Evolutionary conservation across 2,797 vertebrate genomes (phyloP).

Genomic region (Enteromius viviparus): DNA sequence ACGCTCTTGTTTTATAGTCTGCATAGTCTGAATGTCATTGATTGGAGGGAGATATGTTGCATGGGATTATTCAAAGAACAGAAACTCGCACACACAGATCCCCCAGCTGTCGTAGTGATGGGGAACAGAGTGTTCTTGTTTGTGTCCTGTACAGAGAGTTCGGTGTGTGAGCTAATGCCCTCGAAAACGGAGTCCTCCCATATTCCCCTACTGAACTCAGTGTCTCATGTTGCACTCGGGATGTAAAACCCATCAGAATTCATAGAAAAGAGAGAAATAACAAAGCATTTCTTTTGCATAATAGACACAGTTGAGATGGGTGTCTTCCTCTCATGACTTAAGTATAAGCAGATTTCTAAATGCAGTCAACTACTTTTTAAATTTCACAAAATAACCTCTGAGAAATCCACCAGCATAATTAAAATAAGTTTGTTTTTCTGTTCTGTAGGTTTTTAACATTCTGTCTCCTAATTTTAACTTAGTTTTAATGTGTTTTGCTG

Average conservation of each 20-base stretch:
- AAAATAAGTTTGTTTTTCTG: background rate
- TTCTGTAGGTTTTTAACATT: background rate
- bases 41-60: slow-evolving; percentile 42
- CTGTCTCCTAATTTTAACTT: background rate
- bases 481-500: background rate
- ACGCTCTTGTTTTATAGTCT: slow-evolving; percentile 17
- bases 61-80: slow-evolving; percentile 41
- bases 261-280: background rate
- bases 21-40: slow-evolving; percentile 32
- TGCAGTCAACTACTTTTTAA: background rate
- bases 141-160: slow-evolving; percentile 46
- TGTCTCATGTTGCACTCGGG: slow-evolving; percentile 29
- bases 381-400: background rate
- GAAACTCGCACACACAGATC: slow-evolving; percentile 34
- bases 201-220: slow-evolving; percentile 29
- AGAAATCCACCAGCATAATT: background rate
- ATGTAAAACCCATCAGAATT: slow-evolving; percentile 26
- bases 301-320: background rate
- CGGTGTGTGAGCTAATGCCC: slow-evolving; percentile 55
- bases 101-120: slow-evolving; percentile 55
- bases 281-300: background rate
- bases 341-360: background rate
- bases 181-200: slow-evolving; percentile 38
- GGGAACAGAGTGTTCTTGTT: slow-evolving; percentile 61
- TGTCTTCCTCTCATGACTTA: background rate